Evolutionary conservation across 2,797 vertebrate species (phyloP).

Genomic region (Lateolabrax maculatus): DNA sequence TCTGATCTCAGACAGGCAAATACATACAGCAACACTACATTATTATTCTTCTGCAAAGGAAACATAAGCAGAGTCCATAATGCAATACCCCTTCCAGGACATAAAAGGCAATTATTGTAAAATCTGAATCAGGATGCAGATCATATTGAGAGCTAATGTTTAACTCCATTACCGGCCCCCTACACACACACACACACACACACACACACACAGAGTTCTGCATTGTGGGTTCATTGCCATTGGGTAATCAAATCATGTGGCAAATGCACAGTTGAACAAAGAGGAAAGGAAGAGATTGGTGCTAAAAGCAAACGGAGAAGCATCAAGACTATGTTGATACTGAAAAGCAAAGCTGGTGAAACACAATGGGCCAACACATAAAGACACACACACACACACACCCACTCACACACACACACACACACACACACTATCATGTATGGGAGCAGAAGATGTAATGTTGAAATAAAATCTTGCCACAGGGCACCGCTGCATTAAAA

Average conservation of each 20-base stretch:
- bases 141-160: no score
- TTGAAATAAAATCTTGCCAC: constrained; percentile 41
- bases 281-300: not conserved
- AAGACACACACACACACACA: not conserved
- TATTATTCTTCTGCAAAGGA: not conserved
- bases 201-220: not conserved
- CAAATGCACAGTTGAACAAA: constrained; percentile 13
- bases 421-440: not conserved
- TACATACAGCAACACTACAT: not conserved
- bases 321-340: not conserved
- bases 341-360: not conserved
- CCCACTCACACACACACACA: constrained; percentile 1
- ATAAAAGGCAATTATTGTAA: not conserved
- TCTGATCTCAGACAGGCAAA: not conserved
- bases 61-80: not conserved
- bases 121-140: no score
- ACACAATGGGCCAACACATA: constrained; percentile 4
- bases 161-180: not conserved
- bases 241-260: not conserved
- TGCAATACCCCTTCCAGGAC: not conserved
- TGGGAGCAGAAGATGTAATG: constrained; percentile 28
- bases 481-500: constrained; percentile 36
- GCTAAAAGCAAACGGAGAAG: not conserved
- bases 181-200: not conserved
- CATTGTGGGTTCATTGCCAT: not conserved